Evolutionary conservation across 2,113 vertebrate genomes (phyloP).

Genomic region (Xiphophorus maculatus): DNA sequence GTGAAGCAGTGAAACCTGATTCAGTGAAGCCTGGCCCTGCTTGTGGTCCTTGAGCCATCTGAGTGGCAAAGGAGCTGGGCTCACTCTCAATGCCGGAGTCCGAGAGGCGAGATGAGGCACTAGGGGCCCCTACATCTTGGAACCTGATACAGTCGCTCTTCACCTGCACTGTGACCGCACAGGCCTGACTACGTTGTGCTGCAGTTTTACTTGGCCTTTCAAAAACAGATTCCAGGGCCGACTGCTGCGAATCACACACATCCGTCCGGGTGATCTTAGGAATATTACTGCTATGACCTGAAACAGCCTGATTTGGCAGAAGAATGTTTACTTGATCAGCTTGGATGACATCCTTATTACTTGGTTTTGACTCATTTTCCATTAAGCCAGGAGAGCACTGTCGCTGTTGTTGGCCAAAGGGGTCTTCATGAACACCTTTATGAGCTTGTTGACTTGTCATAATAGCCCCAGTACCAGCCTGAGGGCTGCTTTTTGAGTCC

Average conservation of each 20-base stretch:
- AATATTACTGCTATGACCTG: constrained; percentile 43
- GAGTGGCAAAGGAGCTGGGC: constrained; percentile 91
- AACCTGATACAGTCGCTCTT: constrained; percentile 84
- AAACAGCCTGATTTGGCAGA: constrained; percentile 75
- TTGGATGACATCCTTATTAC: constrained; percentile 78
- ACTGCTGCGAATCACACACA: constrained; percentile 49
- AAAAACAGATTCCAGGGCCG: constrained; percentile 44
- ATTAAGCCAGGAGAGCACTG: constrained; percentile 58
- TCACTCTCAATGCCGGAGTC: constrained; percentile 97
- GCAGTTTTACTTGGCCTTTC: constrained; percentile 50
- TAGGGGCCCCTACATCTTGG: constrained; percentile 78
- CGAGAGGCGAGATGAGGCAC: constrained; percentile 91
- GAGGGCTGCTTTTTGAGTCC: constrained; percentile 78
- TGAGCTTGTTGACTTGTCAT: constrained; percentile 68
- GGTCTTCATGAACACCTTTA: constrained; percentile 65
- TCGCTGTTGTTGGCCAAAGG: constrained; percentile 55
- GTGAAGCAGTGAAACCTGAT: constrained; percentile 69
- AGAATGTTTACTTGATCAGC: constrained; percentile 85
- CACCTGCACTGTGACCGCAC: constrained; percentile 50
- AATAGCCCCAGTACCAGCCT: constrained; percentile 81
- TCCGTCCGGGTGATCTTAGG: constrained; percentile 63
- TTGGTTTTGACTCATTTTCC: constrained; percentile 79
- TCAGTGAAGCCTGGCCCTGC: constrained; percentile 65
- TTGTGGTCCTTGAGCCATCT: constrained; percentile 79
- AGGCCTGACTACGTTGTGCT: constrained; percentile 23